Percentiles rank a stretch among this genome's conserved stretches.
Conservation (phyloP, 1,140 invertebrate genomes). For the Ips nitidus region DNA sequence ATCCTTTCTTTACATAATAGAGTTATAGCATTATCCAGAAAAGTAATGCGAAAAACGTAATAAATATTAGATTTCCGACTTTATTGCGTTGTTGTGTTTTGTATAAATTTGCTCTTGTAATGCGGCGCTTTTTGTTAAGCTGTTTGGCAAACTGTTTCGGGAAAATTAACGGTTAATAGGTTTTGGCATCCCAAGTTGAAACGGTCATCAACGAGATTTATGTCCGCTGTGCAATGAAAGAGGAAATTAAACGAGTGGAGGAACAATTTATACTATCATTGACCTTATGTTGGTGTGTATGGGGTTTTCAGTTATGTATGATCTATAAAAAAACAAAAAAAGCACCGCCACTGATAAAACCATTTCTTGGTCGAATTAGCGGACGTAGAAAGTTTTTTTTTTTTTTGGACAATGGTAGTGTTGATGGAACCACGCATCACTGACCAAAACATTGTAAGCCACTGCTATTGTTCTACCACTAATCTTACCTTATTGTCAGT, state of each 20-base stretch:
- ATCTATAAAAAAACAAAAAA: too few species aligned
- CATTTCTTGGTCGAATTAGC: too few species aligned
- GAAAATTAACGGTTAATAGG: slow-evolving; percentile 10
- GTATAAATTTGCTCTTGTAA: slow-evolving; percentile 14
- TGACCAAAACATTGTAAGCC: slow-evolving; percentile 13
- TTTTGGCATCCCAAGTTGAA: slow-evolving; percentile 14
- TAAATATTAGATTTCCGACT: slow-evolving; percentile 13
- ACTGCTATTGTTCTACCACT: not conserved
- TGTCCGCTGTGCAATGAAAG: not conserved
- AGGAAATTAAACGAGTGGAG: slow-evolving; percentile 5
- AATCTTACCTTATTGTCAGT: slow-evolving; percentile 13
- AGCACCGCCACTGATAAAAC: too few species aligned
- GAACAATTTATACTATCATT: slow-evolving; percentile 15
- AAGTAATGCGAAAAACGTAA: not conserved
- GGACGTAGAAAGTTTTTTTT: too few species aligned
- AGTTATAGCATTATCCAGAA: not conserved
- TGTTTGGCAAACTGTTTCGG: slow-evolving; percentile 8
- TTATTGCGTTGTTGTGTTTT: slow-evolving; percentile 2
- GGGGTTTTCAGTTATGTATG: not conserved
- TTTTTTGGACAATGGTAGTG: slow-evolving; percentile 21
- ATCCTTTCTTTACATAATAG: not conserved
- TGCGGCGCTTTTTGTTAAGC: slow-evolving; percentile 9
- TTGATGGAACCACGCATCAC: slow-evolving; percentile 32
- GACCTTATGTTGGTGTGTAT: slow-evolving; percentile 7
- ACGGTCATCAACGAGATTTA: slow-evolving; percentile 18